Conservation (phyloP, 1,140 invertebrate species). For the Euura lappo region DNA sequence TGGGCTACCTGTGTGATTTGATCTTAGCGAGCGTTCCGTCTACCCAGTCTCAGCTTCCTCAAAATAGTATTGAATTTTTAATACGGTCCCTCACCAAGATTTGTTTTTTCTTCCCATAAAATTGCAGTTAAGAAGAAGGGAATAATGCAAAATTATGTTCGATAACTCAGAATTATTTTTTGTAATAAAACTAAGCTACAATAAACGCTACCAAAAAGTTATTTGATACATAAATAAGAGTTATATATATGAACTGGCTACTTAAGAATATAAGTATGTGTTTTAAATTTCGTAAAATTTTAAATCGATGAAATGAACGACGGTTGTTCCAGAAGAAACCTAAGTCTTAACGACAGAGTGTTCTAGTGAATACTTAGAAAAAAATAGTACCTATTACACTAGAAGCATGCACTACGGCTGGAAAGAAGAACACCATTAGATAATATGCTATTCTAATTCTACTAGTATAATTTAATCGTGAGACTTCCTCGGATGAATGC, state of each 20-base stretch:
- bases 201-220: background rate
- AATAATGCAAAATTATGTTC: background rate
- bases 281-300: background rate
- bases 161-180: conserved; percentile 1
- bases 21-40: background rate
- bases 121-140: conserved; percentile 8
- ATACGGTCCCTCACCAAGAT: conserved; percentile 40
- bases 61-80: conserved; percentile 33
- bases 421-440: conserved; percentile 22
- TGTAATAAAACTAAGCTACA: background rate
- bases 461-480: background rate
- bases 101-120: conserved; percentile 18
- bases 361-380: background rate
- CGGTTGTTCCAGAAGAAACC: too few relatives aligned
- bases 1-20: background rate
- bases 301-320: background rate
- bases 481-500: background rate
- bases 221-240: conserved; percentile 12
- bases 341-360: background rate
- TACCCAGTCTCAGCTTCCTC: background rate
- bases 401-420: conserved; percentile 14
- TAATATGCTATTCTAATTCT: background rate
- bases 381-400: background rate
- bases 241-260: conserved; percentile 10
- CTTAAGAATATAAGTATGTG: conserved; percentile 8